Evolutionary conservation across 2,113 vertebrate species (phyloP).

Genomic region (Lethenteron camtschaticum): DNA sequence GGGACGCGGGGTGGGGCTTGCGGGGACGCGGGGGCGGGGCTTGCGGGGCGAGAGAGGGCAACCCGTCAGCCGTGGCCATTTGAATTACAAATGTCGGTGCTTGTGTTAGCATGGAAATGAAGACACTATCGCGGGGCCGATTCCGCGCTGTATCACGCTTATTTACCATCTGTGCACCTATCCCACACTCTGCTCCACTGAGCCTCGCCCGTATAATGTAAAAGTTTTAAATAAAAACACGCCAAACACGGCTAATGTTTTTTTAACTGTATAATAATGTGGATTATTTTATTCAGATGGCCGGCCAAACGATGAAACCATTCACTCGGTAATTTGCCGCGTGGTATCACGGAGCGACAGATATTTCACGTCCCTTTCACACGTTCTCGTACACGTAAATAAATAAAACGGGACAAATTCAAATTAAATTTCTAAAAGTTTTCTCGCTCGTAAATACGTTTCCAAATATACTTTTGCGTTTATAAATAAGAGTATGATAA

Average conservation of each 20-base stretch:
- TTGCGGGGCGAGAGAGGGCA: neutral
- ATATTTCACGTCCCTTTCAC: no score
- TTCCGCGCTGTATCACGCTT: neutral
- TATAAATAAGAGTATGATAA: no score
- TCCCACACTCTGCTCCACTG: conserved; percentile 3
- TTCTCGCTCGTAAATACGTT: no score
- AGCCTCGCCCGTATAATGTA: neutral
- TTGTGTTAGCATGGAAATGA: conserved; percentile 4
- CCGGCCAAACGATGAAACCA: conserved; percentile 3
- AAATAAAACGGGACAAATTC: no score
- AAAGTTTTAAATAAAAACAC: neutral
- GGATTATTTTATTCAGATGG: conserved; percentile 4
- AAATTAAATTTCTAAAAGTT: no score
- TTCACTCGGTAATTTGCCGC: no score
- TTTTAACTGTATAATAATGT: conserved; percentile 4
- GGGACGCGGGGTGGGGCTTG: neutral
- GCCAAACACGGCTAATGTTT: neutral
- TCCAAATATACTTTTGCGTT: no score
- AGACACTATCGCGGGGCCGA: neutral
- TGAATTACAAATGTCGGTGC: neutral
- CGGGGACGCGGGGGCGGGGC: neutral
- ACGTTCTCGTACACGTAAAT: no score
- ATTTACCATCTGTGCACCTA: conserved; percentile 6
- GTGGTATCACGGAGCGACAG: no score
- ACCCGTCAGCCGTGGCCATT: neutral